Conservation (phyloP, 2,797 vertebrate species). For the Sebastes variabilis region DNA sequence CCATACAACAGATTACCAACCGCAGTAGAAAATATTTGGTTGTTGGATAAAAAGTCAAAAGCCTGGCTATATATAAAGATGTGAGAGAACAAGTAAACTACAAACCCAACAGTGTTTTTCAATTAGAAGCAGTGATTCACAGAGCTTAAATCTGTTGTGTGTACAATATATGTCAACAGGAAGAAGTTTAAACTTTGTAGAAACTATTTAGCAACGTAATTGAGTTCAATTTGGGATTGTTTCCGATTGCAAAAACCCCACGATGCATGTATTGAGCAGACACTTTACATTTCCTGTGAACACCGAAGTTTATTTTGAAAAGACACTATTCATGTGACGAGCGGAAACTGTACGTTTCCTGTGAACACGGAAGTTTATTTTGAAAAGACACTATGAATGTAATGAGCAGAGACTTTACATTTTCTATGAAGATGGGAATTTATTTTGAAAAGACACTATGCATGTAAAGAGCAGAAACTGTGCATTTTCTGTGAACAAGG, state of each 20-base stretch:
- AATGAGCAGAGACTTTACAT: neutral
- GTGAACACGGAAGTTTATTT: too few species aligned
- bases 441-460: neutral
- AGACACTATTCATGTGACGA: neutral
- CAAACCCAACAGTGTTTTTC: neutral
- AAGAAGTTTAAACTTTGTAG: neutral
- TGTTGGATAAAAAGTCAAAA: neutral
- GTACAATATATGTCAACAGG: neutral
- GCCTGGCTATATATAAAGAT: neutral
- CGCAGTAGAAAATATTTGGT: neutral
- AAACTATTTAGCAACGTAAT: neutral
- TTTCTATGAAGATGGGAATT: neutral
- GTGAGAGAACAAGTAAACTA: neutral
- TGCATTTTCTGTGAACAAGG: too few species aligned
- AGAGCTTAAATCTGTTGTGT: neutral
- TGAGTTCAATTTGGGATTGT: neutral
- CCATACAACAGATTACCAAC: neutral
- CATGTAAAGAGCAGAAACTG: neutral
- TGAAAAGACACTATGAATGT: neutral
- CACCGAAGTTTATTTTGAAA: neutral
- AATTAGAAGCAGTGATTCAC: neutral
- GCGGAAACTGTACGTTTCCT: neutral
- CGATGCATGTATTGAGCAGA: neutral
- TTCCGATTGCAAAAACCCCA: neutral
- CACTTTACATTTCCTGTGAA: too few species aligned